Evolutionary conservation across 2,888 invertebrate species (phyloP).

Genomic region (Ptilodon capucinus): DNA sequence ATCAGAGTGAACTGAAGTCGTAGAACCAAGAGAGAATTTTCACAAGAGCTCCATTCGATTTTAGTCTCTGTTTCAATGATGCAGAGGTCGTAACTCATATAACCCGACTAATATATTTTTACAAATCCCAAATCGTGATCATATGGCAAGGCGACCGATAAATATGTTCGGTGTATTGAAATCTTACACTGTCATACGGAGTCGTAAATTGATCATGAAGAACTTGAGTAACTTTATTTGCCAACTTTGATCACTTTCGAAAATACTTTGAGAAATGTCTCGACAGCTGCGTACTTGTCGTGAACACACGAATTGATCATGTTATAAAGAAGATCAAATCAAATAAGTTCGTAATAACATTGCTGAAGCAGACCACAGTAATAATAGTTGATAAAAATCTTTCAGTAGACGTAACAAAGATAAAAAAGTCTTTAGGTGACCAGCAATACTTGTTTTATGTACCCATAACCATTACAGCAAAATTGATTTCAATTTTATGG

Average conservation of each 20-base stretch:
- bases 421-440: slow-evolving; percentile 56
- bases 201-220: slow-evolving; percentile 63
- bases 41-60: slow-evolving; percentile 38
- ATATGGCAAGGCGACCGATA: slow-evolving; percentile 68
- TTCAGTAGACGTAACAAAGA: slow-evolving; percentile 41
- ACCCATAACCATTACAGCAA: slow-evolving; percentile 77
- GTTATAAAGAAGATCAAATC: too few relatives aligned
- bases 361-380: slow-evolving; percentile 6
- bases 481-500: slow-evolving; percentile 82
- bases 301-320: too few relatives aligned
- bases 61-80: slow-evolving; percentile 44
- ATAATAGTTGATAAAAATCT: slow-evolving; percentile 11
- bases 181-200: slow-evolving; percentile 72
- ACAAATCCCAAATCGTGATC: slow-evolving; percentile 73
- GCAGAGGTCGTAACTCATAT: slow-evolving; percentile 47
- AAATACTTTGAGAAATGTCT: slow-evolving; percentile 17
- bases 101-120: slow-evolving; percentile 47
- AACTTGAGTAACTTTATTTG: slow-evolving; percentile 58
- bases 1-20: slow-evolving; percentile 51
- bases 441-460: slow-evolving; percentile 67
- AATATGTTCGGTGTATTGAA: slow-evolving; percentile 77
- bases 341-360: too few relatives aligned
- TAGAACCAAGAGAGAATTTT: slow-evolving; percentile 67
- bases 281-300: neutral
- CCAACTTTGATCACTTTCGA: slow-evolving; percentile 48